Evolutionary conservation across 2,888 invertebrate species (phyloP).

Genomic region (Perithous albicinctus): DNA sequence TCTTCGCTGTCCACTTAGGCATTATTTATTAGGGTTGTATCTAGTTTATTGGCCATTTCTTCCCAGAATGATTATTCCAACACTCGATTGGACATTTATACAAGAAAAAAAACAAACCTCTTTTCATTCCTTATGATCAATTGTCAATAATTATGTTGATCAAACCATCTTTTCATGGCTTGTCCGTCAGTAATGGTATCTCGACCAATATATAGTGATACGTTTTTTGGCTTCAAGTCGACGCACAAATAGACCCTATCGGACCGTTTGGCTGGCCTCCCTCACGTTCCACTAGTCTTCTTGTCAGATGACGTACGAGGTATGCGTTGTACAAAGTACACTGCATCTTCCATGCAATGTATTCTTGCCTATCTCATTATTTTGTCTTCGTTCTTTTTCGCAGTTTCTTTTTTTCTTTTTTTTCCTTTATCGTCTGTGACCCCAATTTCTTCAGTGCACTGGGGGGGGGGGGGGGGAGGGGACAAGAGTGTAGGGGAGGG

Average conservation of each 20-base stretch:
- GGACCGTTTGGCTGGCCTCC: constrained; percentile 62
- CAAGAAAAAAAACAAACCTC: too few relatives aligned
- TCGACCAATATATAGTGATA: constrained; percentile 2
- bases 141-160: constrained; percentile 19
- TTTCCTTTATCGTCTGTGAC: constrained; percentile 63
- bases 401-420: too few relatives aligned
- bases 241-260: constrained; percentile 50
- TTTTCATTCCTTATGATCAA: not conserved
- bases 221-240: constrained; percentile 16
- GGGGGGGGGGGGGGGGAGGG: constrained; percentile 26
- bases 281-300: constrained; percentile 40
- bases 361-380: constrained; percentile 64
- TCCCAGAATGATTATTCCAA: not conserved
- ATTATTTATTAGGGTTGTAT: constrained; percentile 8
- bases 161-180: not conserved
- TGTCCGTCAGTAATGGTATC: constrained; percentile 64
- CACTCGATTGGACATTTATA: too few relatives aligned
- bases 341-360: constrained; percentile 59
- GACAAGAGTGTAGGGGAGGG: constrained; percentile 29
- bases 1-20: not conserved
- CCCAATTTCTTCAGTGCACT: constrained; percentile 54
- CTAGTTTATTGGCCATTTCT: not conserved
- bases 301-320: constrained; percentile 30
- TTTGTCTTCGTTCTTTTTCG: constrained; percentile 55
- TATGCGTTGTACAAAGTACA: constrained; percentile 56